These are phyloP conservation scores for Plagodis pulveraria DNA, from an alignment of 2,888 invertebrate genomes.

Conservation along the genomic window DNA sequence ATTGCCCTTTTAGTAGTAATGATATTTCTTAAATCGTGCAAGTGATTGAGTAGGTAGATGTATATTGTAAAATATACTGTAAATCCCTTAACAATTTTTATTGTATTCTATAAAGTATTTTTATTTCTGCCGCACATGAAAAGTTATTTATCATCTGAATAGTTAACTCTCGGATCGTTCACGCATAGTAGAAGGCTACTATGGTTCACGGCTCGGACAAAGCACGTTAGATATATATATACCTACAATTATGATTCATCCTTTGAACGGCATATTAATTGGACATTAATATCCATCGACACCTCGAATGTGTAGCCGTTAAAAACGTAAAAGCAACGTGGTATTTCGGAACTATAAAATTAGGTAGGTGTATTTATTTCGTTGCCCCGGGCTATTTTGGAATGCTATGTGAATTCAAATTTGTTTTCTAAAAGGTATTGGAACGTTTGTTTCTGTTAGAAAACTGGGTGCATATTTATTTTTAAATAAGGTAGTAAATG, in stretches of 20 bases:
- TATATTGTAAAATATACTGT: no score
- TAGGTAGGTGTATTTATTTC: slow-evolving; percentile 65
- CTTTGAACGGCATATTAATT: slow-evolving; percentile 81
- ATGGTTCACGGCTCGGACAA: background rate
- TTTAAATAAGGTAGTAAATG: slow-evolving; percentile 29
- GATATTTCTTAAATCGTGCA: no score
- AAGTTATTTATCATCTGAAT: no score
- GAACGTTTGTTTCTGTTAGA: slow-evolving; percentile 41
- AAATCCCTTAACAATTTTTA: no score
- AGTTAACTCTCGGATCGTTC: background rate
- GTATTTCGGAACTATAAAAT: slow-evolving; percentile 59
- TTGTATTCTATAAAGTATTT: no score
- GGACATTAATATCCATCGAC: slow-evolving; percentile 77
- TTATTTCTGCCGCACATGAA: no score
- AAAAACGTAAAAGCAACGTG: slow-evolving; percentile 57
- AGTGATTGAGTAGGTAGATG: no score
- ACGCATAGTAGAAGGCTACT: no score
- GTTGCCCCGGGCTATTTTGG: slow-evolving; percentile 51
- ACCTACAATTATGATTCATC: slow-evolving; percentile 47
- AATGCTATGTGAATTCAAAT: slow-evolving; percentile 58
- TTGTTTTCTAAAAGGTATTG: slow-evolving; percentile 51
- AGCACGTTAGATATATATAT: background rate
- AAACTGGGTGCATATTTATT: slow-evolving; percentile 34
- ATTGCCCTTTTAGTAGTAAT: no score
- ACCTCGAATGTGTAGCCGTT: slow-evolving; percentile 52